These are phyloP conservation scores for Tauraco erythrolophus DNA, from an alignment of 2,113 vertebrate species.

Conservation along the genomic window DNA sequence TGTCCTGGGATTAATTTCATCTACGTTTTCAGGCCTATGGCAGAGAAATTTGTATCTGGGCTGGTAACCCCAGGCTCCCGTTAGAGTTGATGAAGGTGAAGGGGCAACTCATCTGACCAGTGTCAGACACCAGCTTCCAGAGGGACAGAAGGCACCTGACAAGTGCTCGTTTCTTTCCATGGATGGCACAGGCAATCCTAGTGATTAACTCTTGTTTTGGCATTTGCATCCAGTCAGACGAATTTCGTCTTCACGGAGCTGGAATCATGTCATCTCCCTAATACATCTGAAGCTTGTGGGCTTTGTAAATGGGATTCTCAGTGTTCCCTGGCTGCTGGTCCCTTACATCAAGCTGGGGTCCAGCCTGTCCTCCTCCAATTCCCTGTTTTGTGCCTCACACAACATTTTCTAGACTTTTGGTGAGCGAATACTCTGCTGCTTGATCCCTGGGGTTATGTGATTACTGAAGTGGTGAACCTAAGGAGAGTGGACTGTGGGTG, in stretches of 20 bases:
- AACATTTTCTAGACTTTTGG: not conserved
- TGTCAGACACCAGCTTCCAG: not conserved
- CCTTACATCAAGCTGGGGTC: not conserved
- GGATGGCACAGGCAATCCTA: not conserved
- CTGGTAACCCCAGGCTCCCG: not conserved
- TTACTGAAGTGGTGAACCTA: not conserved
- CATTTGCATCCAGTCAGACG: not conserved
- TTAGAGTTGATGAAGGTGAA: not conserved
- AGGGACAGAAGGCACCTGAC: not conserved
- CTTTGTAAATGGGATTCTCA: not conserved
- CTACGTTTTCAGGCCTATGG: not conserved
- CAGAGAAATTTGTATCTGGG: not conserved
- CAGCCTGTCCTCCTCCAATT: not conserved
- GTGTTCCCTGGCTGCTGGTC: not conserved
- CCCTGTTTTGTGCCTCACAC: not conserved
- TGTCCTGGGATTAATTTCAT: not conserved
- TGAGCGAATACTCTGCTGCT: not conserved
- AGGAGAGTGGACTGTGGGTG: accelerated
- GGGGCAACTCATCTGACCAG: not conserved
- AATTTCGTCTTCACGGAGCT: not conserved
- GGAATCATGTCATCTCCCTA: not conserved
- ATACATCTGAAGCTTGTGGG: not conserved
- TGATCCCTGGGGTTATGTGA: not conserved
- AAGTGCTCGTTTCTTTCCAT: not conserved
- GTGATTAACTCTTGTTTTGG: not conserved